Conservation (phyloP, 2,888 invertebrate genomes). For the Osmoderma eremita region DNA sequence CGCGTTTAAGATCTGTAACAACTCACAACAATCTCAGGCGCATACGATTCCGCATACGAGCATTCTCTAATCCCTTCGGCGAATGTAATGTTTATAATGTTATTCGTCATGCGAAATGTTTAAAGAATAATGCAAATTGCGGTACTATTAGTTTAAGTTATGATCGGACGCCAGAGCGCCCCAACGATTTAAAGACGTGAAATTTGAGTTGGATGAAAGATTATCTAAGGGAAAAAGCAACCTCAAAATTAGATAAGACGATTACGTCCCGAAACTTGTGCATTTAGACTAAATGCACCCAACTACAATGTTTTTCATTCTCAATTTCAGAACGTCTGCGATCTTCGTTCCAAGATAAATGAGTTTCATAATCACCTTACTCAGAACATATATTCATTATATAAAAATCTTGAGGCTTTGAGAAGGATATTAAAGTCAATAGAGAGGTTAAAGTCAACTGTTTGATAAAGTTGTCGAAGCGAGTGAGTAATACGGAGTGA, state of each 20-base stretch:
- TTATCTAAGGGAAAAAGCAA: neutral
- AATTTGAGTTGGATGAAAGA: neutral
- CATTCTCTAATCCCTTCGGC: neutral
- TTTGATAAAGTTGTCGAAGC: no score
- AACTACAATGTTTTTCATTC: no score
- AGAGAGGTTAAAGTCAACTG: no score
- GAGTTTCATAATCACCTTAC: no score
- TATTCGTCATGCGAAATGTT: neutral
- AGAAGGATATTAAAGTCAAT: no score
- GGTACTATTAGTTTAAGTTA: neutral
- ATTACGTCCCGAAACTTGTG: neutral
- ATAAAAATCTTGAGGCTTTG: no score
- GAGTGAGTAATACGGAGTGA: no score
- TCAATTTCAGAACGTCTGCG: no score
- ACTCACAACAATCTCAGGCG: neutral
- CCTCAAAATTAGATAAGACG: neutral
- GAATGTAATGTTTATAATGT: neutral
- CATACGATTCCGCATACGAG: neutral
- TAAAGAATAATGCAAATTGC: neutral
- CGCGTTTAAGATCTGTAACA: neutral
- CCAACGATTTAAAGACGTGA: neutral
- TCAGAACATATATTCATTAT: no score
- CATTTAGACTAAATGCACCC: no score
- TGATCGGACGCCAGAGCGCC: neutral
- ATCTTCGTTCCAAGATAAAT: no score